Evolutionary conservation across 2,797 vertebrate species (phyloP), one percentile per base, ranked within the genome.

Genomic region (Danio albolineatus): DNA sequence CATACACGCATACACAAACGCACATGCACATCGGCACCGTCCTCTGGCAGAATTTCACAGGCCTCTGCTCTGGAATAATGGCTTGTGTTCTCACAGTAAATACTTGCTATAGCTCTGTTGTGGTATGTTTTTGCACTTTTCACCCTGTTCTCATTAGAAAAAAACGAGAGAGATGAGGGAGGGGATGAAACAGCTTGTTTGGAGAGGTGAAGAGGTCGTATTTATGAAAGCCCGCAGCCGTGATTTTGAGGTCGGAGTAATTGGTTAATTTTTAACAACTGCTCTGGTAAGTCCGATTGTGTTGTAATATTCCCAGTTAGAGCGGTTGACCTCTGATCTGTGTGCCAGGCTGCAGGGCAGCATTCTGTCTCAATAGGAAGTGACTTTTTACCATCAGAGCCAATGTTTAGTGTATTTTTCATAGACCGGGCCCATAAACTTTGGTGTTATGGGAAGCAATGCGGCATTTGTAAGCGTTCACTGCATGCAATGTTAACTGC

Each of bases 31-130:
- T 48, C 17, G 73, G 71, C 81, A 82, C 82, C 51, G 67, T 84
- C 80, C 77, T 78, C 88, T 90, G 84, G 87, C 89, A 89, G 86
- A 76, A 83, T 89, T 91, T 90, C 89, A 91, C 84, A 89, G 87
- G 86, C 57, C 71, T 87, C 85, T 82, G 83, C 88, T 86, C 79
- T 85, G 78, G 82, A 86, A 87, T 88, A 89, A 88, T 87, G 85
- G 83, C 83, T 84, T 81, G 72, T 81, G 84, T 85, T 87, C 87
- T 85, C 82, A 85, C 83, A 88, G 87, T 85, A 88, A 89, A 89
- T 89, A 88, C 71, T 78, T 0, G 66, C 85, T 85, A 70, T 84
- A 78, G 83, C 87, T 87, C 87, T 89, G 86, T 88, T 88, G 86
- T 86, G 88, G 84, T 86, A 82, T 84, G 85, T 86, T 87, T 88